Evolutionary conservation across 1,140 invertebrate genomes (phyloP), one percentile per base, ranked within the genome.

Genomic region (Cotesia vestalis): DNA sequence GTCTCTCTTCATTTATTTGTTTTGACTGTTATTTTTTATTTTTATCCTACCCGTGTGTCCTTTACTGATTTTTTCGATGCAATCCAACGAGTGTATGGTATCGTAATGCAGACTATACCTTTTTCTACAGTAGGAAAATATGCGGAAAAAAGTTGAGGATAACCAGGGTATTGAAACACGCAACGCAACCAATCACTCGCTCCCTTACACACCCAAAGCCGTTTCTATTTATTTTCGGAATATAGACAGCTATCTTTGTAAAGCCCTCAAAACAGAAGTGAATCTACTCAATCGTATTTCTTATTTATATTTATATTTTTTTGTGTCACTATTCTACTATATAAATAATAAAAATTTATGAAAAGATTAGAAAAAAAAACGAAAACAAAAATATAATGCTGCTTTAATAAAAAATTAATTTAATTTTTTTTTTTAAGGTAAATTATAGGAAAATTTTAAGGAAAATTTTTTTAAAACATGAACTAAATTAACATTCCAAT

Each of bases 211-310:
- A 69, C 62, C 34, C 64, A 73, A 73, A 73, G 71, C 75, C 75
- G 53, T 71, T 73, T 74, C 75, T 76, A 76, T 76, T 76, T 76
- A 76, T 76, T 74, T 72, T 71, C 59, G 61, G 66, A 72, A 72
- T 72, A 72, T 72, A 66, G 62, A 72, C 70, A 66, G 63, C 69
- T 72, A 74, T 72, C 73, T 72, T 75, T 72, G 73, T 72, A 75
- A 72, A 71, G 71, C 73, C 64, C 70, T 75, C 69, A 71, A 72
- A 75, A 72, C 66, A 71, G 57, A 72, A 69, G 69, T 71, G 66
- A 72, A 75, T 69, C 66, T 35, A 60, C 66, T 67, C 27, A 66
- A 73, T 57, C 59, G 55, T 40, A 66, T 57, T 66, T 60, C 46
- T 66, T 36, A 59, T 67, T 40, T 66, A 60, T 35, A 38, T 59